These are phyloP conservation scores for Coracias cyanogaster DNA, from an alignment of 2,797 vertebrate species.

Conservation along the genomic window DNA sequence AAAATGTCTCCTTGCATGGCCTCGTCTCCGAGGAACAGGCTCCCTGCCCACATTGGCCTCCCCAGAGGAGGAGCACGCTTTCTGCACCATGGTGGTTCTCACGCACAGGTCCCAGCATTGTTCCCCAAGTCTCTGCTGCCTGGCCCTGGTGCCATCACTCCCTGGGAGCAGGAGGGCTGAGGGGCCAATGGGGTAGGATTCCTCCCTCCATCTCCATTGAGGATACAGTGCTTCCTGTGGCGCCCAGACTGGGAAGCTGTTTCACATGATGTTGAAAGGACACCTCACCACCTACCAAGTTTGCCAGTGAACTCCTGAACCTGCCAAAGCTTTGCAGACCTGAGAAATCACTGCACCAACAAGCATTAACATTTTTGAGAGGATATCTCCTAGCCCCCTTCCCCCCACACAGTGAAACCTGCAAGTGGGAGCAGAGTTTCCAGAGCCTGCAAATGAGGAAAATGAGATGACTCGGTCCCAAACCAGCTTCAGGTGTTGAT, in stretches of 20 bases:
- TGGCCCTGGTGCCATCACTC: background rate
- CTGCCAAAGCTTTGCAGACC: constrained; percentile 6
- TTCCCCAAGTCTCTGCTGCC: background rate
- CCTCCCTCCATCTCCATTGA: background rate
- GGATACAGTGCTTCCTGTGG: fast-evolving
- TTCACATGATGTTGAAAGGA: background rate
- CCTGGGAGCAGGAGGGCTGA: background rate
- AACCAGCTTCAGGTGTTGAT: background rate
- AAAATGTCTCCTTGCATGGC: background rate
- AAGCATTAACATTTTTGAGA: constrained; percentile 53
- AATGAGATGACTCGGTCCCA: fast-evolving
- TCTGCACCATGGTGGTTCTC: background rate
- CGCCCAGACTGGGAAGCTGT: background rate
- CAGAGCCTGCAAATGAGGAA: background rate
- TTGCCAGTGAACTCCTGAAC: constrained; percentile 43
- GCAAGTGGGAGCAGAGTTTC: background rate
- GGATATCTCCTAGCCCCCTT: constrained; percentile 31
- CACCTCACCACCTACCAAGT: background rate
- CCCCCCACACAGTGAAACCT: background rate
- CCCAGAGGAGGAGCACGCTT: background rate
- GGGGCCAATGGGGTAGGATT: too few species aligned
- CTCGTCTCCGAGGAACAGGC: fast-evolving
- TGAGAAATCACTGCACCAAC: background rate
- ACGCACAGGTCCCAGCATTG: fast-evolving
- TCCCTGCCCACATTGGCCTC: background rate